Conservation (phyloP, 2,888 invertebrate genomes). For the Aporophyla nigra region DNA sequence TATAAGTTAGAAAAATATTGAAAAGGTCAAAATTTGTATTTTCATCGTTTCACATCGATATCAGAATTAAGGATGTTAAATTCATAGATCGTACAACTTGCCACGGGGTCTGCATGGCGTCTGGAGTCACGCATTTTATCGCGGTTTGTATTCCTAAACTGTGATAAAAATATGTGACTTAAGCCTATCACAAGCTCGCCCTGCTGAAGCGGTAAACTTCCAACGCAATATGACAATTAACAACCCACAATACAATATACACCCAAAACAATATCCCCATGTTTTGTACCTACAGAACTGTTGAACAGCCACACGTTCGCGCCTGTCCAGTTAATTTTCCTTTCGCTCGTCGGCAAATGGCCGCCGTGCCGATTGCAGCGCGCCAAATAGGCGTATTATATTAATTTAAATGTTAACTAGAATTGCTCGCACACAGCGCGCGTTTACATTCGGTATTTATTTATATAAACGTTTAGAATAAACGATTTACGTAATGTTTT, state of each 20-base stretch:
- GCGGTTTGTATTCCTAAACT: too few relatives aligned
- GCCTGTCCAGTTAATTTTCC: constrained; percentile 63
- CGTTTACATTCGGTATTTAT: constrained; percentile 56
- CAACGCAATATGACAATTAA: not conserved
- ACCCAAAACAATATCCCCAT: not conserved
- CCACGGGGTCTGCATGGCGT: too few relatives aligned
- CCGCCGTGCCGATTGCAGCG: constrained; percentile 69
- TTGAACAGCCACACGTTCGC: constrained; percentile 12
- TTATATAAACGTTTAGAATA: constrained; percentile 18
- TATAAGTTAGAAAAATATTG: too few relatives aligned
- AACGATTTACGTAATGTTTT: constrained; percentile 13
- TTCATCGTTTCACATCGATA: not conserved
- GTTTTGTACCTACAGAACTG: constrained; percentile 48
- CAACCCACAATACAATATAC: not conserved
- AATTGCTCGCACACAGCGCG: constrained; percentile 51
- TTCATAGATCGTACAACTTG: not conserved
- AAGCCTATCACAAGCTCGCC: too few relatives aligned
- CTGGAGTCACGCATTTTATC: too few relatives aligned
- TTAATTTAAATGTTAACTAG: constrained; percentile 70
- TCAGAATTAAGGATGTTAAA: not conserved
- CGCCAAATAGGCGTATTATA: constrained; percentile 71
- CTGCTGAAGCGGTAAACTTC: not conserved
- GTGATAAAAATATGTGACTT: too few relatives aligned
- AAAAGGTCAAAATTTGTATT: not conserved
- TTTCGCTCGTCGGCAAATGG: constrained; percentile 70